Evolutionary conservation across 2,888 invertebrate species (phyloP).

Genomic region (Pristionchus mayeri): DNA sequence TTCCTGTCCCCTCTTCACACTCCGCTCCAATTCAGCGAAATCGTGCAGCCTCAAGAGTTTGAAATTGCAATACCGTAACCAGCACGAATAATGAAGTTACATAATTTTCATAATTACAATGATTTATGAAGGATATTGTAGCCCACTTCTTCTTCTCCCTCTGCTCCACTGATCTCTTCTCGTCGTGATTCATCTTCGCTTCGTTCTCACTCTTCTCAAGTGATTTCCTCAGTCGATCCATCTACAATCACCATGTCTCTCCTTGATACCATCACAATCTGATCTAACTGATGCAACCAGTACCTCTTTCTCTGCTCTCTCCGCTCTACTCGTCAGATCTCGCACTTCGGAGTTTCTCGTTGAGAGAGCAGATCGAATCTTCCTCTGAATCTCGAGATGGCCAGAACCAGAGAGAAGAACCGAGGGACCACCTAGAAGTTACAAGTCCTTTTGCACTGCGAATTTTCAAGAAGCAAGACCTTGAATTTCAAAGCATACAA

Average conservation of each 20-base stretch:
- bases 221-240: slow-evolving; percentile 28
- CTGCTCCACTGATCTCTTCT: slow-evolving; percentile 42
- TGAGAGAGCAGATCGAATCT: slow-evolving; percentile 41
- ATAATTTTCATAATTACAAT: not conserved
- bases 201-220: slow-evolving; percentile 42
- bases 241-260: not conserved
- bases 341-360: slow-evolving; percentile 20
- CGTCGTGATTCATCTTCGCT: slow-evolving; percentile 5
- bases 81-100: too few species aligned
- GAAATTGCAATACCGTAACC: too few species aligned
- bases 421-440: not conserved
- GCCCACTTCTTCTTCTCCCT: slow-evolving; percentile 47
- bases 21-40: slow-evolving; percentile 5
- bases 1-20: not conserved
- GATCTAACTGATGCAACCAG: not conserved
- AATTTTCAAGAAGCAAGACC: too few species aligned
- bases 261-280: not conserved
- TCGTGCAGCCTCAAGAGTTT: slow-evolving; percentile 11
- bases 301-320: slow-evolving; percentile 47
- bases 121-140: not conserved
- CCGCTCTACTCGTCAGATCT: slow-evolving; percentile 19
- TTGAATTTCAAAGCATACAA: too few species aligned
- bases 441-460: too few species aligned
- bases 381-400: slow-evolving; percentile 48
- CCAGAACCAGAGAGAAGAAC: slow-evolving; percentile 32